These are phyloP conservation scores for Fistularia tabacaria DNA, from an alignment of 2,797 vertebrate species.

Conservation along the genomic window DNA sequence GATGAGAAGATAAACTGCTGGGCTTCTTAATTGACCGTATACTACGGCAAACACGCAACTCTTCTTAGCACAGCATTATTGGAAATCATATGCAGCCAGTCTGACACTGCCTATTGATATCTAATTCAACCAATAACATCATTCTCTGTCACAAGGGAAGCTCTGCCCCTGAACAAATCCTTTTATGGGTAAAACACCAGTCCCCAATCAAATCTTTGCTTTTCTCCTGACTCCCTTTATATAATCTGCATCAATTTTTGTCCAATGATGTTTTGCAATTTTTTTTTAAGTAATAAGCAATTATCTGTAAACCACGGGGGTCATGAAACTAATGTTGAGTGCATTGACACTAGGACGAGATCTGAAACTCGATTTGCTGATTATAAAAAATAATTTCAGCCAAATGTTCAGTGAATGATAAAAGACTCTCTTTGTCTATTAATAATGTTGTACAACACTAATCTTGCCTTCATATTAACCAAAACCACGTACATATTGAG, in stretches of 20 bases:
- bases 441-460: no score
- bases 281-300: slow-evolving; percentile 15
- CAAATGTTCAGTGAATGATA: no score
- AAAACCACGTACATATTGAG: no score
- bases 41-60: neutral
- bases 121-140: no score
- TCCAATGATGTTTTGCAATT: slow-evolving; percentile 27
- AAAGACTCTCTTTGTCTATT: no score
- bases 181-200: slow-evolving; percentile 19
- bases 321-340: slow-evolving; percentile 20
- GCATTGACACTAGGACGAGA: slow-evolving; percentile 3
- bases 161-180: slow-evolving; percentile 7
- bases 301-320: slow-evolving; percentile 12
- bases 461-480: no score
- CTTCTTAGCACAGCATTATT: slow-evolving; percentile 13
- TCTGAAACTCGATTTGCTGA: slow-evolving; percentile 1
- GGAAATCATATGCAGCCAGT: slow-evolving; percentile 7
- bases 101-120: no score
- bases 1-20: slow-evolving; percentile 19
- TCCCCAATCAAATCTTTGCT: slow-evolving; percentile 30
- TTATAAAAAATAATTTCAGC: neutral
- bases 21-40: slow-evolving; percentile 32
- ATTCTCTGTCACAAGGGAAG: no score
- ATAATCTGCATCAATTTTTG: slow-evolving; percentile 24
- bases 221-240: slow-evolving; percentile 14